Conservation (phyloP, 2,797 vertebrate species). For the Orientallactaga sibirica region DNA sequence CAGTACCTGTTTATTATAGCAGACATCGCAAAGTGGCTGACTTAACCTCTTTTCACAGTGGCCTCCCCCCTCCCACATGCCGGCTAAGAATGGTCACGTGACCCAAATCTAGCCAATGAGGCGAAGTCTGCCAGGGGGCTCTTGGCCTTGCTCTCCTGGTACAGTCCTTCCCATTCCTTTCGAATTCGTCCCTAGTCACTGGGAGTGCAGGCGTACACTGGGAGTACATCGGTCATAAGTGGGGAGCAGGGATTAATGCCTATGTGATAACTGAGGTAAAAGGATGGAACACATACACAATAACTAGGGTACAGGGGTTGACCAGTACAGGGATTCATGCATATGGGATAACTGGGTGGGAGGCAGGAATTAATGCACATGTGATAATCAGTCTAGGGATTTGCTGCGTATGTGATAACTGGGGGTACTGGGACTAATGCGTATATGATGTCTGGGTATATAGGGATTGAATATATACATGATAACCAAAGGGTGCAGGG, state of each 20-base stretch:
- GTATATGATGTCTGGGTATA: too few relatives aligned
- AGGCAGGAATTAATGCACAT: too few relatives aligned
- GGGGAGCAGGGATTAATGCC: not conserved
- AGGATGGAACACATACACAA: not conserved
- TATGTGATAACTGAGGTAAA: not conserved
- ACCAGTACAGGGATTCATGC: too few relatives aligned
- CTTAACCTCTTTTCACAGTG: not conserved
- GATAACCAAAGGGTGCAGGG: too few relatives aligned
- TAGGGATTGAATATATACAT: too few relatives aligned
- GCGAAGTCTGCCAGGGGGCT: not conserved
- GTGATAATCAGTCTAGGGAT: too few relatives aligned
- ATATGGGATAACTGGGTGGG: too few relatives aligned
- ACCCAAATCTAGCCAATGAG: not conserved
- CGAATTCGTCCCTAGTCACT: not conserved
- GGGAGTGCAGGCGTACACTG: too few relatives aligned
- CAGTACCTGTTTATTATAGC: not conserved
- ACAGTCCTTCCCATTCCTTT: not conserved
- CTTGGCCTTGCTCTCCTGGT: not conserved
- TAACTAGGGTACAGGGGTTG: not conserved
- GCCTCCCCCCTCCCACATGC: not conserved
- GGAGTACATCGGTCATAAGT: not conserved
- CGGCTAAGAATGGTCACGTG: not conserved
- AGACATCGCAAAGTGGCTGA: not conserved
- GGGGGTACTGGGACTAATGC: too few relatives aligned
- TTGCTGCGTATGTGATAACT: too few relatives aligned